Evolutionary conservation across 2,113 vertebrate genomes (phyloP), one percentile per base, ranked within the genome.

Genomic region (Myodes glareolus): DNA sequence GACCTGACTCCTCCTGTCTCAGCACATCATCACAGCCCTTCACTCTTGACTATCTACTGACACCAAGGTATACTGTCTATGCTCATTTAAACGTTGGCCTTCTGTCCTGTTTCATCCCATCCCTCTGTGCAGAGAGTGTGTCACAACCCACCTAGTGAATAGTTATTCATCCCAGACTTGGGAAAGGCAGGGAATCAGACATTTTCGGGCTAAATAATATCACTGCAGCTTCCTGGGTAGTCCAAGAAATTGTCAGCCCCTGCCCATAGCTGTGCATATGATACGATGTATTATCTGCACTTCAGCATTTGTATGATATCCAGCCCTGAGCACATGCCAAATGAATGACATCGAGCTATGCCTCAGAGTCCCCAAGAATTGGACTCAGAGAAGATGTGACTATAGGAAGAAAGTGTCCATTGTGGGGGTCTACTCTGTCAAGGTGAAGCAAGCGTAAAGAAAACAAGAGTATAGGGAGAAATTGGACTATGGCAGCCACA

Each of bases 11-110:
- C 5, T 91, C 39, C 75, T 55, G 31, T 87, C 27, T 36, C 2
- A 5, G 11, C 0, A 0, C 0, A 19, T 3, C 45, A 19, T 36
- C 8, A 17, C 25, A 16, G 58, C 42, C 29, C 14, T 13, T 36
- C 61, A 68, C 27, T 16, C 47, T 31, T 14, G n/a, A 75, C 65
- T 31, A 1, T 58, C 77, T 31, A 27, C 17, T 25, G 27, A 58
- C n/a, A 50, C 31, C 39, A 25, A 45, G 19, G 27, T 14, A 33
- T 42, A n/a, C 5, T 67, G n/a, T 88, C 36, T 19, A 17, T 25
- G 42, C 80, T 50, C 6, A 8, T 68, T 7, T n/a, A 16, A 67
- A n/a, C 19, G 3, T 50, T 12, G 58, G 36, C 31, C 5, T 50
- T 11, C 1, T 11, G 31, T 77, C 45, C 90, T 76, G 67, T 68